These are phyloP conservation scores for Lucinisca nassula DNA, from an alignment of 2,888 invertebrate species.

Conservation along the genomic window DNA sequence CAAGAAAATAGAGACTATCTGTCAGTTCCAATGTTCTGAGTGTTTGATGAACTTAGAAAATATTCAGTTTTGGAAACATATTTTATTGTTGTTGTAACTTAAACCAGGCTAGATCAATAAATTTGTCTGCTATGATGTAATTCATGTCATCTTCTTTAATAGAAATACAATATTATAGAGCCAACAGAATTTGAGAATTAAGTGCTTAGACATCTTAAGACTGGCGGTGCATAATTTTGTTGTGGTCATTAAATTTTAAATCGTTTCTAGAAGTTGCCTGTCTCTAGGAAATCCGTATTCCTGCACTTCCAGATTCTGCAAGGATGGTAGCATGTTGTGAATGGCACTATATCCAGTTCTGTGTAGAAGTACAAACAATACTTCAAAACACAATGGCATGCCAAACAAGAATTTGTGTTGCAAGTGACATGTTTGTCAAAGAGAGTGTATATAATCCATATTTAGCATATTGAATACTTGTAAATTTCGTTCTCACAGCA, in stretches of 20 bases:
- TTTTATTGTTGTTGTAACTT: background rate
- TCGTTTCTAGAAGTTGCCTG: background rate
- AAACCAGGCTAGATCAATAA: background rate
- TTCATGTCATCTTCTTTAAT: background rate
- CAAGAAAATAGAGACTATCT: no score
- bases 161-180: no score
- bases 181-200: background rate
- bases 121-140: slow-evolving; percentile 4
- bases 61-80: background rate
- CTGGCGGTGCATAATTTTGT: background rate
- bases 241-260: background rate
- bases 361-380: no score
- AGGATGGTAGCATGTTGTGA: no score
- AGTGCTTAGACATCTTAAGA: background rate
- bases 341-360: no score
- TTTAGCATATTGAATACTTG: no score
- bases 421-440: no score
- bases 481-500: no score
- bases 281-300: background rate
- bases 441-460: no score
- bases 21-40: background rate
- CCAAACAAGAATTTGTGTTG: no score
- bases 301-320: background rate
- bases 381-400: no score
- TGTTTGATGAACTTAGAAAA: background rate